Percentiles rank a stretch among this genome's conserved stretches.
phyloP scores from a whole-genome alignment of 2,113 vertebrate species.

The Phrynosoma platyrhinos region DNA sequence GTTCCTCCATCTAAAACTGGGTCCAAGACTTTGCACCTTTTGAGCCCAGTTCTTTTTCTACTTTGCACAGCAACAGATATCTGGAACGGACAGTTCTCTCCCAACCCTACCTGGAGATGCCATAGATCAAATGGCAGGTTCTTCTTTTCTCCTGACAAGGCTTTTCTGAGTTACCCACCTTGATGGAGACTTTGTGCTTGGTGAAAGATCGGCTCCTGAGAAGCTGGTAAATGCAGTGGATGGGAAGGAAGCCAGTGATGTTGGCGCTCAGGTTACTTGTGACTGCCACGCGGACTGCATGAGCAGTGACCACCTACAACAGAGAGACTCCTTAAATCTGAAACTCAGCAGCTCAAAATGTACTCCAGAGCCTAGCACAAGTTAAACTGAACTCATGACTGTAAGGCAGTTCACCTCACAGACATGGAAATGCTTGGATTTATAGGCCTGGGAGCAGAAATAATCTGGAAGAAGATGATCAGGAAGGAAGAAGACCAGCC shows the following conservation, averaged over 20 bases:
- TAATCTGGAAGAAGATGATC: neutral
- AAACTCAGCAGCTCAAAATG: neutral
- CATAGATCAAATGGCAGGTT: neutral
- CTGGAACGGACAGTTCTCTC: fast-evolving
- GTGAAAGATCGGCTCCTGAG: conserved; percentile 95
- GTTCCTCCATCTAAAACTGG: neutral
- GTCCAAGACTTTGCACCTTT: neutral
- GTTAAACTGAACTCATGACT: too few relatives aligned
- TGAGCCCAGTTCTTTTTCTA: too few relatives aligned
- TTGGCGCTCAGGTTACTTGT: conserved; percentile 95
- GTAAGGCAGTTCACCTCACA: too few relatives aligned
- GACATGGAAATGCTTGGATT: neutral
- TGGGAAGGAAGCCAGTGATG: conserved; percentile 96
- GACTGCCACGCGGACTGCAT: conserved; percentile 95
- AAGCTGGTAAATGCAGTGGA: conserved; percentile 98
- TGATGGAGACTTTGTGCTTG: conserved; percentile 99
- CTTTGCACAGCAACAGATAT: too few relatives aligned
- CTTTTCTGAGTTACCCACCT: conserved; percentile 75
- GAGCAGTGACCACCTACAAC: conserved; percentile 93
- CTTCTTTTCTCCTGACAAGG: neutral
- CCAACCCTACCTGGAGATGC: neutral
- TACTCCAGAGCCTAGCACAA: too few relatives aligned
- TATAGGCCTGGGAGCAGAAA: neutral
- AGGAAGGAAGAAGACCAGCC: neutral
- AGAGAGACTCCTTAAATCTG: neutral